Evolutionary conservation across 53 echinoderm and acorn worm species (phyloP), one percentile per base, ranked within the genome.

Genomic region (Luidia sarsii): DNA sequence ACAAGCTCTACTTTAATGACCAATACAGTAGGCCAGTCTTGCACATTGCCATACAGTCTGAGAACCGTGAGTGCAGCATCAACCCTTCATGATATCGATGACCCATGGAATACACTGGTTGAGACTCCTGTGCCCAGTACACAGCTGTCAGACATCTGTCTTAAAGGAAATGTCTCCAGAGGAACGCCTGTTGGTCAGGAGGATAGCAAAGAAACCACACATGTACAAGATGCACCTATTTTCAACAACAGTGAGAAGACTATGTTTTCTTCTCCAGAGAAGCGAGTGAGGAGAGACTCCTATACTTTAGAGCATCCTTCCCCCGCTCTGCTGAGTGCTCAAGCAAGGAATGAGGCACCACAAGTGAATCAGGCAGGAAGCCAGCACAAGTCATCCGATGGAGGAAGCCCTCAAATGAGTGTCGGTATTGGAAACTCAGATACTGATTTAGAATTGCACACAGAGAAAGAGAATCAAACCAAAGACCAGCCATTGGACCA

Each of bases 221-320:
- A n/a, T n/a, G n/a, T n/a, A n/a, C n/a, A n/a, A n/a, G n/a, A n/a
- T n/a, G n/a, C n/a, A n/a, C n/a, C n/a, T n/a, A n/a, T n/a, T n/a
- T n/a, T n/a, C 8, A 24, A 20, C 22, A 34, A 53, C 49, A 70
- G 43, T 35, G 69, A 48, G n/a, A 4, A 23, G n/a, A 84, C 67
- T 54, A 67, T 67, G 50, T 49, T 75, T 22, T 82, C 81, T 13
- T 88, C 93, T 8, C 81, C 86, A 8, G 41, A 74, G 39, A 85
- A 91, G 39, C 83, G 84, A 21, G 81, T 90, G 14, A 68, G 97
- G n/a, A 80, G 88, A 48, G 79, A 88, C 31, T 97, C 97, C 0
- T 97, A 97, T 80, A 97, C 97, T 31, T 37, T 97, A 39, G 93
- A 97, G 28, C 83, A 91, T 30, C 93, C 97, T 1, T 97, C 97